phyloP scores from a whole-genome alignment of 2,113 vertebrate species.

The Anguilla rostrata region DNA sequence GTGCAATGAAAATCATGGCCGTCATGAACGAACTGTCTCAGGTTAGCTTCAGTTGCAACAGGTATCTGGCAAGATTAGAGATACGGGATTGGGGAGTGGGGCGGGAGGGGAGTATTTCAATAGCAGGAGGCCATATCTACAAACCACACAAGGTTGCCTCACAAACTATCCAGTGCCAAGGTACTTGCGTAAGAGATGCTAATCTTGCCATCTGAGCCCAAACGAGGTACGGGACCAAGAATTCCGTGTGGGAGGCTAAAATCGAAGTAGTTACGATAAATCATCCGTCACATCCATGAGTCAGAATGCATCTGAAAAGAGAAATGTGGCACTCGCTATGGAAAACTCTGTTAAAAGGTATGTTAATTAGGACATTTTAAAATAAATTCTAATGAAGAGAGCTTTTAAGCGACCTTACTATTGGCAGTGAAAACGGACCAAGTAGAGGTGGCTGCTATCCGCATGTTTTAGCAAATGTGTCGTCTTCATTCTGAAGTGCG shows the following conservation, averaged over 20 bases:
- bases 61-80: no score
- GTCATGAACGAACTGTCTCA: no score
- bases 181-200: slow-evolving; percentile 8
- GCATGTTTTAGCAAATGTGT: neutral
- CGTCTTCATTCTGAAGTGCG: neutral
- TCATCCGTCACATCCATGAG: neutral
- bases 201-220: neutral
- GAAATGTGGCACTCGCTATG: neutral
- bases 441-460: neutral
- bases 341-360: neutral
- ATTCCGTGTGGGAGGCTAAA: neutral
- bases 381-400: neutral
- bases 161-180: neutral
- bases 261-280: neutral
- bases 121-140: neutral
- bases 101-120: neutral
- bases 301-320: neutral
- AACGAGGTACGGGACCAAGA: neutral
- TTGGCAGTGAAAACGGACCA: neutral
- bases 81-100: no score
- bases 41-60: no score
- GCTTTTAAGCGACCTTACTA: neutral
- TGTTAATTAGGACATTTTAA: neutral
- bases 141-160: slow-evolving; percentile 25
- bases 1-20: no score